Base-by-base conservation (phyloP, 2,888 invertebrate genomes). In the Rotaria sp. region DNA sequence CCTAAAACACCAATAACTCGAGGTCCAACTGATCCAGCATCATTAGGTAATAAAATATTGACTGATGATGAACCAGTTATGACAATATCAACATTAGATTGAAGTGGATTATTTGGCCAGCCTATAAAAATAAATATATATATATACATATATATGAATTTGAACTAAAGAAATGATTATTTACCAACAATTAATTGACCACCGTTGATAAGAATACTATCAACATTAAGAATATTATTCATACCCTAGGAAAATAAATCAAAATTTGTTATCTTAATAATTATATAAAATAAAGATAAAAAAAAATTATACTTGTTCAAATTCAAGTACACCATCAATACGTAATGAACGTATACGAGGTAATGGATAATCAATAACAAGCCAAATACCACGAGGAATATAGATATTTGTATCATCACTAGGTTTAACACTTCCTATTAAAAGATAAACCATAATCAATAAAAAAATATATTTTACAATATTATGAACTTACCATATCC, bases 301-400 rank as follows among this genome's bases (percentile, higher is more conserved):
- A 10, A 35, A 4, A 67, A 55, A 11, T 67, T 3, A 30, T 67
- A 87, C 67, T 86, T 87, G 11, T 87, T 88, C 87, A 48, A 89
- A 88, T 85, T 90, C 90, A 35, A 90, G 87, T 0, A 88, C 88
- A 10, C 90, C 90, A n/a, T 89, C 87, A 8, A 90, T 87, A 24
- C 87, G 84, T 21, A 90, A 55, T 21, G 85, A 88, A 13, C 88
- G 88, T 38, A 90, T 84, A 5, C 18, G 85, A 0, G 89, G 89
- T 50, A 89, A 57, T 35, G 57, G 57, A 80, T 57, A 85, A 59
- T 87, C 84, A 38, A 85, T 55, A 5, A 90, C 88, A 48, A 90
- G 87, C 89, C 89, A 90, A 35, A 88, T 87, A 84, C 88, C 90
- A 52, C 59, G 59, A 8, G 86, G 86, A 55, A 86, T 86, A 52